Conservation (phyloP, 2,797 vertebrate species). For the Rousettus madagascariensis region DNA sequence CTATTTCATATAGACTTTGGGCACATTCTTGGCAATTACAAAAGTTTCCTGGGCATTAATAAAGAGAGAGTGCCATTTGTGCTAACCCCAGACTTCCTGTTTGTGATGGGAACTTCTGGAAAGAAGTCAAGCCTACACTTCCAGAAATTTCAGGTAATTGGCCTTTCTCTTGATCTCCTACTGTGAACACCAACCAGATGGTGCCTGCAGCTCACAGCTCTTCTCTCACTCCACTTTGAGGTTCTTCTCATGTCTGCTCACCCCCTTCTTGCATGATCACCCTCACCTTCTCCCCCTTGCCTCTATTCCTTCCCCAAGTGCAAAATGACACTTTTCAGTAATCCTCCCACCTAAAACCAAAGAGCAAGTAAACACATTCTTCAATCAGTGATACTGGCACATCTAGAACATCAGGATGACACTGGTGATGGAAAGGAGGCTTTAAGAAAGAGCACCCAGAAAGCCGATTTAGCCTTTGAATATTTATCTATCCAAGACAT, state of each 20-base stretch:
- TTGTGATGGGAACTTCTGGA: conserved; percentile 96
- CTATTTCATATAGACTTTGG: conserved; percentile 99
- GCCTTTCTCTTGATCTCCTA: background rate
- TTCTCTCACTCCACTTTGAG: background rate
- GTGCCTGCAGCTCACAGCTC: background rate
- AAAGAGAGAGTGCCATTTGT: conserved; percentile 99
- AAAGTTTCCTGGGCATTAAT: conserved; percentile 98
- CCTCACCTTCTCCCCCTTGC: background rate
- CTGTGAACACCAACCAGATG: background rate
- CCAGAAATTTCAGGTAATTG: conserved; percentile 96
- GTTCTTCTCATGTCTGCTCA: background rate
- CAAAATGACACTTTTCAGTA: background rate
- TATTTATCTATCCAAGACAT: background rate
- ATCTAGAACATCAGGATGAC: background rate
- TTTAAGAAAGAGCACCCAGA: background rate
- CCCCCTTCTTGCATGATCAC: accelerated
- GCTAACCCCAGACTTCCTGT: conserved; percentile 98
- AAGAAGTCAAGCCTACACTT: conserved; percentile 97
- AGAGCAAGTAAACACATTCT: background rate
- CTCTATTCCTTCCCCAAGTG: background rate
- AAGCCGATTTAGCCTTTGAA: background rate
- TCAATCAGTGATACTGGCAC: background rate
- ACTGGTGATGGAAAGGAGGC: background rate
- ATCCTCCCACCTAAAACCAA: background rate
- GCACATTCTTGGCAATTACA: conserved; percentile 99